Base-by-base conservation (phyloP, 2,113 vertebrate genomes). In the Gobius niger region DNA sequence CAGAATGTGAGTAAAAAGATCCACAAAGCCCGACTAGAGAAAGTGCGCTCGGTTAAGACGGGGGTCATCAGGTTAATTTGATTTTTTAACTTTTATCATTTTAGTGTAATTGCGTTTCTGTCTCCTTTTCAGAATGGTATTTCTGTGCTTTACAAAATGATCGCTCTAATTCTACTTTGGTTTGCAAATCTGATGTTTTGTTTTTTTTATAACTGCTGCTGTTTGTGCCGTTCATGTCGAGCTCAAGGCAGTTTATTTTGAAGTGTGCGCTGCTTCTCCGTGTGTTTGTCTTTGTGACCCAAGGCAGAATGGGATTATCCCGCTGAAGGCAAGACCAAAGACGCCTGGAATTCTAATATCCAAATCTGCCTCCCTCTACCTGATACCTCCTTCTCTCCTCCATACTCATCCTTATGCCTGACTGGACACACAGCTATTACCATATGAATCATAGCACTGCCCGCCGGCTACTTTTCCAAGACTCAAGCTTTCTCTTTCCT, bases 281-380 rank as follows among this genome's bases (percentile, higher is more conserved):
- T 51, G 18, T 40, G 68, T 57, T 52, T 68, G 73, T 78, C 60
- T 70, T 83, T 82, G 84, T 86, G 85, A 87, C 85, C 84, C 65
- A 66, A 71, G 78, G 83, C 74, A 74, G 83, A 84, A 89, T 87
- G 75, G 82, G 83, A 90, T 89, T 90, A 88, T 91, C 83, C 78
- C 72, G 78, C 85, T 90, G 77, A 64, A 76, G 75, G 81, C 77
- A 65, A 87, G 69, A 81, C 51, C 66, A 57, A 51, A 69, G 80
- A 84, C 81, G 84, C 67, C 77, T 84, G 72, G 80, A 90, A 90
- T 87, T 87, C 77, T 83, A 79, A 85, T 89, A 86, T 87, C 76
- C 87, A 88, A 79, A 70, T 83, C 74, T 80, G 81, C 76, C 78
- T 82, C 7, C 51, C 72, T 72, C 75, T 86, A 82, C 83, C 84